Conservation (phyloP, 2,113 vertebrate species). For the Sterrhoptilus dennistouni region DNA sequence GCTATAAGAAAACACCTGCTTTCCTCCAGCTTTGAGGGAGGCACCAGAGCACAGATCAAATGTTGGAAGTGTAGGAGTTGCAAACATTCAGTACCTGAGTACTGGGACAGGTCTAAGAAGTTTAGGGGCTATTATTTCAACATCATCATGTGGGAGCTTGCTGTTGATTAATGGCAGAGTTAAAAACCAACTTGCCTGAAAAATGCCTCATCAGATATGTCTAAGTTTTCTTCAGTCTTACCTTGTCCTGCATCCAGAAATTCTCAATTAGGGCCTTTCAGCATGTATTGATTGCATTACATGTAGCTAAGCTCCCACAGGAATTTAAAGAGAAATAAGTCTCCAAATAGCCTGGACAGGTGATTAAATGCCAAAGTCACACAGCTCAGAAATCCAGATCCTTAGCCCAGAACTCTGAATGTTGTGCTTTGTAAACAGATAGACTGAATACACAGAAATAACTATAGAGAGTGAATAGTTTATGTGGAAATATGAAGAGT, state of each 20-base stretch:
- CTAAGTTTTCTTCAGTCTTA: background rate
- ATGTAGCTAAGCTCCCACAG: background rate
- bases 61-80: background rate
- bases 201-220: background rate
- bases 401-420: background rate
- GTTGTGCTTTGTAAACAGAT: background rate
- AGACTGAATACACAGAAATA: background rate
- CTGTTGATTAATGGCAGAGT: background rate
- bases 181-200: background rate
- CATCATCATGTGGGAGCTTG: background rate
- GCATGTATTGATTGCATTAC: background rate
- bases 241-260: background rate
- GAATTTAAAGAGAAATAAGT: background rate
- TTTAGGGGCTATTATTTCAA: background rate
- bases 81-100: background rate
- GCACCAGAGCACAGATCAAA: background rate
- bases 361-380: background rate
- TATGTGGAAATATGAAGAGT: background rate
- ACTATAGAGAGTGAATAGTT: background rate
- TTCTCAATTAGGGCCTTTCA: background rate
- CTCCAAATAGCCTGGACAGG: background rate
- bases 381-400: background rate
- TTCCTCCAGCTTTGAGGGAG: background rate
- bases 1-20: background rate
- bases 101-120: background rate